Base-by-base conservation (phyloP, 2,113 vertebrate genomes). In the Alligator mississippiensis region DNA sequence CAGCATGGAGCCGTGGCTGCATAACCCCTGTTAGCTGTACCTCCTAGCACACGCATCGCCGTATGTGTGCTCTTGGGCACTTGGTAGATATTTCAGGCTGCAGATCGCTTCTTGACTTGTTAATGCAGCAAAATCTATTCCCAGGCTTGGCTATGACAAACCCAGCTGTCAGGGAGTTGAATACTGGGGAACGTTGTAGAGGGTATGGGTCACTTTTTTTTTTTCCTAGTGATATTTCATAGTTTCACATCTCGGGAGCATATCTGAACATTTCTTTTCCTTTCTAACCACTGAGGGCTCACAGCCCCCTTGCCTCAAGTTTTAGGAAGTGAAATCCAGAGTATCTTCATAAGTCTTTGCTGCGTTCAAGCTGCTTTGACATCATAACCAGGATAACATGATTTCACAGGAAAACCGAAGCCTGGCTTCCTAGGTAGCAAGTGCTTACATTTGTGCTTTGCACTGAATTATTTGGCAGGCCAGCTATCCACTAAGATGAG, bases 261-360 rank as follows among this genome's bases (percentile, higher is more conserved):
- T 3, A 28, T 28, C 24, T 14, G 14, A 64, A 64, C 25, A 28
- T 17, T 64, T 64, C 27, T 28, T n/a, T 64, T 64, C 25, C 27
- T 64, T 64, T 64, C 27, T 64, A 64, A n/a, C 63, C 59, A 1
- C 5, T 16, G 3, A 47, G 76, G 63, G 85, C 79, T 55, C 77
- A 82, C 87, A 47, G 64, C 62, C 9, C 19, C 3, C 11, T 5
- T 3, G 61, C n/a, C 54, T 89, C 88, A 25, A 28, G 25, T 91
- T 95, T 93, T 60, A 87, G 86, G 90, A 27, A 63, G 72, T 1
- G 78, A 76, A 91, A 90, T 19, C 90, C 76, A 87, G 95, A 92
- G 78, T 92, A 92, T 60, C 27, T 54, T 90, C 87, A 92, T 84
- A 47, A 92, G 89, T 94, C 88, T 47, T 47, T 47, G 16, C 27